These are phyloP conservation scores for Pollimyrus isidori DNA, from an alignment of 2,113 vertebrate genomes.

Conservation along the genomic window DNA sequence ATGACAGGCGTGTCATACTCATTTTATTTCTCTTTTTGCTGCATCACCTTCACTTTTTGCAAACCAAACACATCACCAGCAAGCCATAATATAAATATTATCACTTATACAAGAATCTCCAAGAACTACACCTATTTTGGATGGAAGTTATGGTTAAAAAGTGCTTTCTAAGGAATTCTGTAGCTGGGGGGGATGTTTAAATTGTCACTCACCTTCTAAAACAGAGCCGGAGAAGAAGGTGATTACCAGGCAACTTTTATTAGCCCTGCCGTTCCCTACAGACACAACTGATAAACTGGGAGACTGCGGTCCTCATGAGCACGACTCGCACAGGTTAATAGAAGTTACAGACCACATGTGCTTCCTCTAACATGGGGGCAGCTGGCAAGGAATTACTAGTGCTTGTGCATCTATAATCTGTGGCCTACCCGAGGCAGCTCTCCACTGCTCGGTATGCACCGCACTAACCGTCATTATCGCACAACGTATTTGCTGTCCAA, in stretches of 20 bases:
- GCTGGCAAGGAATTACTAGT: not conserved
- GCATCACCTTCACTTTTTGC: not conserved
- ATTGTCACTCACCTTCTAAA: not conserved
- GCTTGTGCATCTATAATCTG: not conserved
- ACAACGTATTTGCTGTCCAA: not conserved
- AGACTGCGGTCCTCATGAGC: constrained; percentile 34
- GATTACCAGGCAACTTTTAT: constrained; percentile 57
- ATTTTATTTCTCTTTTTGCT: not conserved
- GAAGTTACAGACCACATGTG: constrained; percentile 38
- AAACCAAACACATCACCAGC: not conserved
- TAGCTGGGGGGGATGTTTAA: not conserved
- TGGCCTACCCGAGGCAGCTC: not conserved
- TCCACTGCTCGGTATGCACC: not conserved
- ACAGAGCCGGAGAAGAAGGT: constrained; percentile 37
- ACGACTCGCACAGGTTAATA: constrained; percentile 55
- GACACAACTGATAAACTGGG: constrained; percentile 52
- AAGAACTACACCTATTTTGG: not conserved
- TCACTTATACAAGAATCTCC: not conserved
- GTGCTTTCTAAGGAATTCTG: not conserved
- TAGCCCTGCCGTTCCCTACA: constrained; percentile 52
- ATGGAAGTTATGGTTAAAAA: not conserved
- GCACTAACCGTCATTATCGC: not conserved
- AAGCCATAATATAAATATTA: not conserved
- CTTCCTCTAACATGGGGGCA: not conserved
- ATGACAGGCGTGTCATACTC: not conserved